A percentile compares a stretch with the other conserved stretches of the same genome.
Conservation (phyloP, 2,113 vertebrate species). For the Psittacus erithacus region DNA sequence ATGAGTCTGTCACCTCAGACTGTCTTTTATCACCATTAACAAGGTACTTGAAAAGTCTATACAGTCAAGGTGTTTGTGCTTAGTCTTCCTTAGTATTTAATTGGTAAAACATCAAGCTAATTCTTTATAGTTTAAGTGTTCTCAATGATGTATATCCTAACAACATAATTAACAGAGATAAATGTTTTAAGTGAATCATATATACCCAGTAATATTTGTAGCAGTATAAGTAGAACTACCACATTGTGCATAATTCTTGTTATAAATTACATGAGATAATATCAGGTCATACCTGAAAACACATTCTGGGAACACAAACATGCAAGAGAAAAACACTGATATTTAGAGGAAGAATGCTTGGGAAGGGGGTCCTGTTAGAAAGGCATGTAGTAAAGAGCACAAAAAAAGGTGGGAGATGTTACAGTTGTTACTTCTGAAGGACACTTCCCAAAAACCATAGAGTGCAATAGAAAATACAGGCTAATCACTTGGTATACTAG, state of each 20-base stretch:
- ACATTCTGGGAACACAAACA: neutral
- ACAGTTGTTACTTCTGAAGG: neutral
- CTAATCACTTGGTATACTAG: neutral
- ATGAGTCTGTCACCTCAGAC: neutral
- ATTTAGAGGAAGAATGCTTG: neutral
- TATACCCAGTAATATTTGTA: neutral
- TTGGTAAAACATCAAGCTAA: neutral
- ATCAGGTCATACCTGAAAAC: neutral
- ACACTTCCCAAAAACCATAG: neutral
- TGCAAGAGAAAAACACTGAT: neutral
- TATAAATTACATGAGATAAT: neutral
- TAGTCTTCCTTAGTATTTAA: neutral
- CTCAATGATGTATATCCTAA: neutral
- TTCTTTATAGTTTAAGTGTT: neutral
- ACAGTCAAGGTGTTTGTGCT: neutral
- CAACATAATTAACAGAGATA: neutral
- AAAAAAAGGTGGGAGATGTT: neutral
- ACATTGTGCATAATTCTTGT: neutral
- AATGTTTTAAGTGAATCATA: neutral
- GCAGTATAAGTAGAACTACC: neutral
- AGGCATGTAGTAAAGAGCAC: neutral
- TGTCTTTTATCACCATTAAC: neutral
- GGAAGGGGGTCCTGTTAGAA: neutral
- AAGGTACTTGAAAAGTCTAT: neutral
- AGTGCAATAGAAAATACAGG: neutral